A percentile compares a stretch with the other conserved stretches of the same genome.
phyloP scores from a whole-genome alignment of 2,113 vertebrate genomes.

The Anguilla japonica region DNA sequence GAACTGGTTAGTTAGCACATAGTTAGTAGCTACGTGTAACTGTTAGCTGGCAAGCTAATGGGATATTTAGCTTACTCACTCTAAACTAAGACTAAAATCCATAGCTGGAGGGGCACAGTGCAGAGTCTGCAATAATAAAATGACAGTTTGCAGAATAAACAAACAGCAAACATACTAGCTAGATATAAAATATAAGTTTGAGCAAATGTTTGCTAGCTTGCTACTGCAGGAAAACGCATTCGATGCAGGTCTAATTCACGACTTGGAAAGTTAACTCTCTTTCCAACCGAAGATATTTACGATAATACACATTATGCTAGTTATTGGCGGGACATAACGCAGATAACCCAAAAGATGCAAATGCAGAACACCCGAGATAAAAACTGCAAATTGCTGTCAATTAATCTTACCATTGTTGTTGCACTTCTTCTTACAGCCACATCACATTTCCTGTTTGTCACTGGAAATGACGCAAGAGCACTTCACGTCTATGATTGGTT shows the following conservation, averaged over 20 bases:
- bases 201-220: neutral
- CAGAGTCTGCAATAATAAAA: too few relatives aligned
- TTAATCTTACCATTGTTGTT: constrained; percentile 56
- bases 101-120: too few relatives aligned
- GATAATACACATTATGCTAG: neutral
- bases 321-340: neutral
- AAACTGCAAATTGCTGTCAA: neutral
- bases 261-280: neutral
- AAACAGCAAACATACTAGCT: too few relatives aligned
- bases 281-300: neutral
- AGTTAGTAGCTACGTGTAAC: too few relatives aligned
- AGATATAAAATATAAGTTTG: too few relatives aligned
- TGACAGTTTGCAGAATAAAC: too few relatives aligned
- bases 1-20: too few relatives aligned
- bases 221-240: neutral
- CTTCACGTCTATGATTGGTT: constrained; percentile 46
- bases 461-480: constrained; percentile 46
- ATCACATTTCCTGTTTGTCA: constrained; percentile 63
- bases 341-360: neutral
- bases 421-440: constrained; percentile 57
- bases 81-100: too few relatives aligned
- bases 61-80: too few relatives aligned
- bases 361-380: neutral
- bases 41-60: too few relatives aligned
- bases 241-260: neutral